Evolutionary conservation across 2,113 vertebrate genomes (phyloP).

Genomic region (Cinclus cinclus): DNA sequence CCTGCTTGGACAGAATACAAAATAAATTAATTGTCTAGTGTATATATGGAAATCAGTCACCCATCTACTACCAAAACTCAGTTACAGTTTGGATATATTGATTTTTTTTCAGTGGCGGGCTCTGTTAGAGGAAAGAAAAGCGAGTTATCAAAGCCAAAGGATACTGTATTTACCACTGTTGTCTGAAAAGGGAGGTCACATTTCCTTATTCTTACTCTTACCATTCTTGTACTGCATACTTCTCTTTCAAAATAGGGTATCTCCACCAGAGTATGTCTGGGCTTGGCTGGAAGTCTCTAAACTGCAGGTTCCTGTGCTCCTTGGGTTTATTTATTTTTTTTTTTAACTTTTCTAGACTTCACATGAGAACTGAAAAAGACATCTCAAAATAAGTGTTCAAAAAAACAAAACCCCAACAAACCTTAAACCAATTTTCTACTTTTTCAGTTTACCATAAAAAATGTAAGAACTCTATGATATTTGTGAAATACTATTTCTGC

Average conservation of each 20-base stretch:
- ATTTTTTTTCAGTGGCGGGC: neutral
- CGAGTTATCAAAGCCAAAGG: neutral
- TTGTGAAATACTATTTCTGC: neutral
- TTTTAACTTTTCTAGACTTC: neutral
- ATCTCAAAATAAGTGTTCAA: neutral
- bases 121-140: neutral
- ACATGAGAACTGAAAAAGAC: neutral
- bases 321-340: too few relatives aligned
- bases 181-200: fast-evolving
- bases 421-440: neutral
- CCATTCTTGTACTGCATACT: neutral
- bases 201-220: neutral
- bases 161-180: neutral
- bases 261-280: neutral
- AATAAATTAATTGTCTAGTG: neutral
- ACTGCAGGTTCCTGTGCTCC: neutral
- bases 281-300: neutral
- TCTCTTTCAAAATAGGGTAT: neutral
- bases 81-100: neutral
- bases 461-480: neutral
- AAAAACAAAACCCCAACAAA: neutral
- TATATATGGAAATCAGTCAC: neutral
- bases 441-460: neutral
- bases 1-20: neutral
- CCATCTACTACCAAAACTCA: neutral